Percentiles rank a stretch among this genome's conserved stretches.
phyloP scores from a whole-genome alignment of 2,888 invertebrate species.

The Caenorhabditis auriculariae region DNA sequence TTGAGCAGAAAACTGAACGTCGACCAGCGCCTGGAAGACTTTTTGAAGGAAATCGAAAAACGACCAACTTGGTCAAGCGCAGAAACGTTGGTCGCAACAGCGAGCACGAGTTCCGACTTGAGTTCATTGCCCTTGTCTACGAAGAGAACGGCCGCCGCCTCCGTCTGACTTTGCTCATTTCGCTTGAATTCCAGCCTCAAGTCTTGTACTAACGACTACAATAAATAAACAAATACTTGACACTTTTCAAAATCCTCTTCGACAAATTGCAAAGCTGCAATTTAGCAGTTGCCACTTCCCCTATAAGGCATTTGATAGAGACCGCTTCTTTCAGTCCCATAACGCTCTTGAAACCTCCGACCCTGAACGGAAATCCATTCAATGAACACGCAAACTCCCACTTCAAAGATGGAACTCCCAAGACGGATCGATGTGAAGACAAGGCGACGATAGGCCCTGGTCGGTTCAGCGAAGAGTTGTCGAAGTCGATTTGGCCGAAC shows the following conservation, averaged over 20 bases:
- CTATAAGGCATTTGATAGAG: slow-evolving; percentile 30
- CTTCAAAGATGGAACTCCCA: slow-evolving; percentile 16
- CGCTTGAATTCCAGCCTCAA: slow-evolving; percentile 40
- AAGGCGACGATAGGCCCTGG: slow-evolving; percentile 1
- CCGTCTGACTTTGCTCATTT: slow-evolving; percentile 31
- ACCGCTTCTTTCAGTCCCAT: slow-evolving; percentile 5
- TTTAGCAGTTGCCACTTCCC: slow-evolving; percentile 29
- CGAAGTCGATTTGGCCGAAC: slow-evolving; percentile 16
- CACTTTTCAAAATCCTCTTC: background rate
- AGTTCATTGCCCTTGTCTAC: slow-evolving; percentile 35
- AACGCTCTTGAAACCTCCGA: slow-evolving; percentile 1
- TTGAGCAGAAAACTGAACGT: slow-evolving; percentile 38
- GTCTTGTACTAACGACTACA: background rate
- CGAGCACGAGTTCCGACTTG: slow-evolving; percentile 23
- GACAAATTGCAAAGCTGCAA: slow-evolving; percentile 19
- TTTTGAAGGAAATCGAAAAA: background rate
- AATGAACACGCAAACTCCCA: slow-evolving; percentile 1
- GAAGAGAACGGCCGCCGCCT: slow-evolving; percentile 42
- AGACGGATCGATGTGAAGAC: no score
- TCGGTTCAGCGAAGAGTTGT: slow-evolving; percentile 18
- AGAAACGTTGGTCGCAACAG: slow-evolving; percentile 4
- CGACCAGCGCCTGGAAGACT: slow-evolving; percentile 19
- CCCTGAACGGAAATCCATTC: slow-evolving; percentile 7
- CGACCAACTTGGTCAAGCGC: background rate
- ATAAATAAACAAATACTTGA: slow-evolving; percentile 1